Conservation (phyloP, 2,797 vertebrate genomes). For the Myotis pilosus region DNA sequence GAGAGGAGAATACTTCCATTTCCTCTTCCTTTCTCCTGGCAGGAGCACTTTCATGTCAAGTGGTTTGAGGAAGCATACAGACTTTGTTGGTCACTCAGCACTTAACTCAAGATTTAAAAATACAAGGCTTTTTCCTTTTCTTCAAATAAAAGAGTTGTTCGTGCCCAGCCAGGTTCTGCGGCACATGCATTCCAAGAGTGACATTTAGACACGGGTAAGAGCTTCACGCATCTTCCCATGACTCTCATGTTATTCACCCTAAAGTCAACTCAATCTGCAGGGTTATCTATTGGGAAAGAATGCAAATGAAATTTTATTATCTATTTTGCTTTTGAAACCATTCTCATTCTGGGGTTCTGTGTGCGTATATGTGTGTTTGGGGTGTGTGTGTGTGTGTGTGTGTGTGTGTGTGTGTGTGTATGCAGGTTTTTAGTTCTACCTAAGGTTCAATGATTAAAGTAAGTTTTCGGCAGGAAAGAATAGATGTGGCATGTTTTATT, state of each 20-base stretch:
- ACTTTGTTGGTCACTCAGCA: background rate
- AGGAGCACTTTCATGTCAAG: slow-evolving; percentile 22
- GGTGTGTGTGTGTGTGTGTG: background rate
- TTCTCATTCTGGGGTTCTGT: no score
- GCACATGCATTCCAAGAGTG: background rate
- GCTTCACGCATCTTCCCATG: background rate
- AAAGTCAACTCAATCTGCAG: background rate
- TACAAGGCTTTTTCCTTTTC: background rate
- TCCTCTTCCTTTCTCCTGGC: slow-evolving; percentile 16
- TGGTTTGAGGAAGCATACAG: slow-evolving; percentile 20
- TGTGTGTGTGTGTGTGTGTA: background rate
- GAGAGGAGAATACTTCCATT: slow-evolving; percentile 18
- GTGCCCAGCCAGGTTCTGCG: background rate
- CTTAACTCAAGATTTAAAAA: background rate
- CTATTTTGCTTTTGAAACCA: background rate
- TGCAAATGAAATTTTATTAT: background rate
- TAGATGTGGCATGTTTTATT: background rate
- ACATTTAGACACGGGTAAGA: background rate
- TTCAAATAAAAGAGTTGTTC: background rate
- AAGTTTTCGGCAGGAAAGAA: background rate
- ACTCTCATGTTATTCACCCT: background rate
- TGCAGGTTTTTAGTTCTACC: background rate
- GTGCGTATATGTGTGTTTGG: background rate
- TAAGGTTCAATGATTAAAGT: background rate
- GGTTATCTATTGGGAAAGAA: background rate